Evolutionary conservation across 2,797 vertebrate species (phyloP), one percentile per base, ranked within the genome.

Genomic region (Australoheros facetus): DNA sequence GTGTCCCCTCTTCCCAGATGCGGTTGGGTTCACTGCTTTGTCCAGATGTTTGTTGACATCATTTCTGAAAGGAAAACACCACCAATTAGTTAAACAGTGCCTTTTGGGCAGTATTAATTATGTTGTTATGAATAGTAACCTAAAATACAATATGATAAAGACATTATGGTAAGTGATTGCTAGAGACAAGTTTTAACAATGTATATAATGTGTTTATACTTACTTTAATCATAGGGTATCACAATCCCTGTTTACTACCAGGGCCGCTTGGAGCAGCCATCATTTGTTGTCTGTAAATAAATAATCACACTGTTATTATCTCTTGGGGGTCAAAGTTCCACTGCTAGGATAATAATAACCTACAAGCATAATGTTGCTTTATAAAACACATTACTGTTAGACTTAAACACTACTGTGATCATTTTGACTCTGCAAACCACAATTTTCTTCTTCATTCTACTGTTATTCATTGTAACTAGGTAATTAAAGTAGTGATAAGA

Each of bases 281-380:
- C 90, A 93, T 93, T 87, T 95, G 95, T 59, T 96, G 95, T 84
- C 95, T 96, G 84, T 53, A 17, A 80, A 58, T 21, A 73, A 34
- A 71, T 12, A 7, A 55, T 23, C 2, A 69, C 0, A 19, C 32
- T 34, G 53, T 37, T 64, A 14, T 64, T 28, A 28, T 30, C 42
- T 30, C 13, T 45, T 23, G 7, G 28, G 30, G 28, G 9, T 48
- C 42, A 0, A 5, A 48, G 42, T 28, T 16, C 16, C 14, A 48
- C 0, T 12, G 9, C 16, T 19, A 48, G 23, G 42, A 28, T 45
- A 19, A 30, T 0, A 1, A 28, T 23, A 64, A 23, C 26, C 32
- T 59, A 17, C 14, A 64, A 64, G 7, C 62, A 66, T 26, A 17
- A 66, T 48, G 39, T 23, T 48, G 16, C 39, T 28, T 66, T 0